Evolutionary conservation across 2,797 vertebrate genomes (phyloP).

Genomic region (Enteromius paludinosus): DNA sequence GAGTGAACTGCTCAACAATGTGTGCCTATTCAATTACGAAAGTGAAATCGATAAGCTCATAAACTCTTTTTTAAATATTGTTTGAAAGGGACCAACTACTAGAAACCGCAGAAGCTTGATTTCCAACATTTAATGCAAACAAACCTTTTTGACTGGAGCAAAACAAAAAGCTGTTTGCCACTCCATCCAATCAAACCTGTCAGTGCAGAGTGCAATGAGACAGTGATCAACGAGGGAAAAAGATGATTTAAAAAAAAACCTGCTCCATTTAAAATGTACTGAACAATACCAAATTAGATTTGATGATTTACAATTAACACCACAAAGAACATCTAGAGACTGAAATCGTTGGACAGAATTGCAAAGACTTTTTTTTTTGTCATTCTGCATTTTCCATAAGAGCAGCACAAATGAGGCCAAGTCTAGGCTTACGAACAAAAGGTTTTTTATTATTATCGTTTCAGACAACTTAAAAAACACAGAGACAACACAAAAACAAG

Average conservation of each 20-base stretch:
- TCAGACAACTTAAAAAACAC: slow-evolving; percentile 48
- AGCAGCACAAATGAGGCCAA: neutral
- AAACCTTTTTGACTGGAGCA: neutral
- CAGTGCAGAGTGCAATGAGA: slow-evolving; percentile 15
- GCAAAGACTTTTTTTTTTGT: neutral
- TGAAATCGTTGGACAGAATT: neutral
- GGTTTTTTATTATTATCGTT: slow-evolving; percentile 32
- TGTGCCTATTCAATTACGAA: neutral
- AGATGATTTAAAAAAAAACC: neutral
- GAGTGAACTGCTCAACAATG: neutral
- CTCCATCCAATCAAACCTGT: neutral
- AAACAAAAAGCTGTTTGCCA: neutral
- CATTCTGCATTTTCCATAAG: neutral
- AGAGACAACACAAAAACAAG: slow-evolving; percentile 49
- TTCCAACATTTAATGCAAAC: slow-evolving; percentile 13
- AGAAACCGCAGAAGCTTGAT: neutral
- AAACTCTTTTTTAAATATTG: neutral
- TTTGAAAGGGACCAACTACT: neutral
- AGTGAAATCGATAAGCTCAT: neutral
- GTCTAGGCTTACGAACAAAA: slow-evolving; percentile 36
- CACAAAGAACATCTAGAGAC: neutral
- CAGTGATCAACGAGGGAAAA: neutral
- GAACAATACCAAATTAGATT: neutral
- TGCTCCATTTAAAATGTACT: neutral
- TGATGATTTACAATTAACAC: neutral